Evolutionary conservation across 2,113 vertebrate species (phyloP), one percentile per base, ranked within the genome.

Genomic region (Sebastes fasciatus): DNA sequence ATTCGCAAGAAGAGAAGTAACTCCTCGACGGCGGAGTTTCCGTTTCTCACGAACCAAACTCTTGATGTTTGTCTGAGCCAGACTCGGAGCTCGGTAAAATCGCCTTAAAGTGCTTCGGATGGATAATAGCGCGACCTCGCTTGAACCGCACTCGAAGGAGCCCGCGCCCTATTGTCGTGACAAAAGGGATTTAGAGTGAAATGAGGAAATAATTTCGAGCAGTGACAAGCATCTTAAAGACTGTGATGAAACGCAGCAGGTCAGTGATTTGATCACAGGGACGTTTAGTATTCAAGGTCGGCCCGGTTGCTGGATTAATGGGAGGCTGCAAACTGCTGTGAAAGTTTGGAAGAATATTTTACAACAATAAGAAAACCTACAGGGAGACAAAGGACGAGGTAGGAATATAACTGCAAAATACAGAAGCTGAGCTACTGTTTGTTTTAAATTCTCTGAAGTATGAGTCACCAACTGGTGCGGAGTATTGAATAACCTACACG

Each of bases 81-180:
- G 73, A 75, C 69, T 69, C 43, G 0, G 42, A 34, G 51, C 81
- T 70, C 55, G 70, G 72, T 79, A 62, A 84, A 86, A 83, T 63
- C 66, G 11, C 5, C 78, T 85, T 83, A 87, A 79, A 82, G 77
- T 26, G 65, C 60, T 71, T 82, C 34, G 42, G 52, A 70, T 58
- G 90, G 85, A 89, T 81, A 83, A 89, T 68, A 90, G 57, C 74
- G 8, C 69, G 84, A 86, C 86, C 89, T 69, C 63, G 17, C 58
- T 69, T 80, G 88, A 90, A 88, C 85, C 49, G 19, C 67, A 49
- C 66, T 76, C 81, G 77, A 40, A 87, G 21, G 58, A 80, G 76
- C 43, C 42, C 19, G 17, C 34, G 73, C 75, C 7, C 60, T 61
- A 13, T 51, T 82, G 63, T 87, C 68, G 8, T 74, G 75, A 83